phyloP scores from a whole-genome alignment of 2,888 invertebrate genomes.

The Andrena dorsata region DNA sequence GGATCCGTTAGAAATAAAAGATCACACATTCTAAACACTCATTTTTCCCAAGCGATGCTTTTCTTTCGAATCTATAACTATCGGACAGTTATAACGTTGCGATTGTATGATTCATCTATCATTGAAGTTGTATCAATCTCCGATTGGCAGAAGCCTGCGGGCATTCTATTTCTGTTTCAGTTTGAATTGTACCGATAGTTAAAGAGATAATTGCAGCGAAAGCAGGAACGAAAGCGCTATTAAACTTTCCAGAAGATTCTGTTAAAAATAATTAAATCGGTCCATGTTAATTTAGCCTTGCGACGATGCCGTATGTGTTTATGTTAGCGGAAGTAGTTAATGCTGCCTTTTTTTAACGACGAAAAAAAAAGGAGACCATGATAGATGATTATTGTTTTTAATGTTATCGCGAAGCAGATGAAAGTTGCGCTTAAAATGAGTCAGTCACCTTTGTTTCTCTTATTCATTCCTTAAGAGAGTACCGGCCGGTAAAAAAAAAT shows the following conservation, averaged over 20 bases:
- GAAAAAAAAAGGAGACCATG: slow-evolving; percentile 12
- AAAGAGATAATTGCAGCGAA: slow-evolving; percentile 33
- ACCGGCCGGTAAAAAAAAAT: slow-evolving; percentile 26
- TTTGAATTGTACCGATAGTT: slow-evolving; percentile 35
- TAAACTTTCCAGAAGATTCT: slow-evolving; percentile 20
- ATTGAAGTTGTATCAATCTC: slow-evolving; percentile 21
- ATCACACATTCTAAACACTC: slow-evolving; percentile 50
- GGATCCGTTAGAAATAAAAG: slow-evolving; percentile 50
- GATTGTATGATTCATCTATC: slow-evolving; percentile 10
- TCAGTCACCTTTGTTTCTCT: slow-evolving; percentile 47
- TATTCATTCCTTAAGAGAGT: slow-evolving; percentile 41
- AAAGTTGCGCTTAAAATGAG: slow-evolving; percentile 31
- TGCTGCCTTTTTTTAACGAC: slow-evolving; percentile 35
- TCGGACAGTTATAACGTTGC: slow-evolving; percentile 17
- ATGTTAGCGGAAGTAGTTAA: slow-evolving; percentile 16
- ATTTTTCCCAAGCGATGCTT: slow-evolving; percentile 41
- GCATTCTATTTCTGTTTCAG: slow-evolving; percentile 2
- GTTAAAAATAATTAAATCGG: slow-evolving; percentile 5
- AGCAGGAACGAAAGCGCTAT: slow-evolving; percentile 15
- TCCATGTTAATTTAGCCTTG: slow-evolving; percentile 22
- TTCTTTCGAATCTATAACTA: slow-evolving; percentile 44
- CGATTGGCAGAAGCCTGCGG: slow-evolving; percentile 11
- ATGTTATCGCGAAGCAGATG: slow-evolving; percentile 31
- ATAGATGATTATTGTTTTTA: slow-evolving; percentile 49
- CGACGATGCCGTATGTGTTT: slow-evolving; percentile 30